Evolutionary conservation across 2,888 invertebrate genomes (phyloP), one percentile per base, ranked within the genome.

Genomic region (Latheticus oryzae): DNA sequence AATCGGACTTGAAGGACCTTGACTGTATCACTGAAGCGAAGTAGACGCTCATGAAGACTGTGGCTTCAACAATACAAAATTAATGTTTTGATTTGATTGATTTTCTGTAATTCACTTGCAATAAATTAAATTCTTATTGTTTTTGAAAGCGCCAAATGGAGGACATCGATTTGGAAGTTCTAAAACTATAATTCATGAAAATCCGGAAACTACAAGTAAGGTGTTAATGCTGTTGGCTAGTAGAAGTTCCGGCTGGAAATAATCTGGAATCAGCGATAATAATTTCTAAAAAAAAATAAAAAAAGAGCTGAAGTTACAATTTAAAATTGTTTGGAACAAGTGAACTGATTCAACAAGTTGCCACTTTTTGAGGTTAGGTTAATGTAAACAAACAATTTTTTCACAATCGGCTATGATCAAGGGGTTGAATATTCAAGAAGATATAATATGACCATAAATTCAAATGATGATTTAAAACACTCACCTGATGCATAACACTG

Each of bases 1-100:
- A 95, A 96, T 62, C 86, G 85, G 3, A 88, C 86, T 68, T 90
- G 88, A 8, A 88, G 82, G 11, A 92, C 84, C 72, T 88, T 87
- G n/a, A 87, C 80, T 24, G 86, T 84, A n/a, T 83, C 80, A 70
- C 84, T 85, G 61, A 86, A 87, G 66, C 86, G 83, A 70, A 91
- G 85, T 64, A 89, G 85, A 54, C 86, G 81, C 68, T 90, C 90
- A 69, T 90, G 92, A 52, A 95, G 76, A 61, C 86, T 85, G 72
- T 84, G 82, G 61, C 88, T 88, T 76, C 91, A 91, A 83, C 3
- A 82, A 82, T 48, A 59, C 66, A 64, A 62, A 50, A 55, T n/a
- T n/a, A n/a, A n/a, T n/a, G n/a, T n/a, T n/a, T n/a, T n/a, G n/a
- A n/a, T n/a, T n/a, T n/a, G n/a, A 13, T n/a, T n/a, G 47, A 52